Evolutionary conservation across 2,888 invertebrate genomes (phyloP), one percentile per base, ranked within the genome.

Genomic region (Uloborus plumipes): DNA sequence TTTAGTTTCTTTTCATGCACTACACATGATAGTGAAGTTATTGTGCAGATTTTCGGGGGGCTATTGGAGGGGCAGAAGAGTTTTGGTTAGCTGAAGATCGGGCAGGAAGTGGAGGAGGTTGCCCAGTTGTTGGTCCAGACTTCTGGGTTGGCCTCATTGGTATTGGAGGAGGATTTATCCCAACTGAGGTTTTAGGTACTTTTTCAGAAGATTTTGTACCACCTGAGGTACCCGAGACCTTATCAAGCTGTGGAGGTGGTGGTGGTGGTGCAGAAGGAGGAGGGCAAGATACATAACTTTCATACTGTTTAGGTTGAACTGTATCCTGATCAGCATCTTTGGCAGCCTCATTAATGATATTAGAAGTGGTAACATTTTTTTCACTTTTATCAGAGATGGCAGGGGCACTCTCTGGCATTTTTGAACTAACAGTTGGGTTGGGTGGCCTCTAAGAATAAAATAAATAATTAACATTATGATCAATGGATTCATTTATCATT

Each of bases 121-220:
- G 70, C 58, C 69, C 65, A 51, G 16, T 59, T 51, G 16, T 55
- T 13, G 61, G 20, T n/a, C 65, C 31, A 26, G 39, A 47, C 53
- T 16, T 64, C 16, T 67, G 61, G 59, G 65, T 81, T 18, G 76
- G 69, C 47, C 84, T 47, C 18, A 72, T 76, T 11, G 81, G 81
- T 18, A 81, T 73, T 26, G 80, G 84, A 15, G 87, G 55, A 85
- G 87, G 22, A 86, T 85, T 87, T 90, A 90, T 16, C 91, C 89
- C 6, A 92, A 91, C 11, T 92, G 92, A 81, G 92, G 89, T 20
- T 89, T 87, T 0, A 92, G 92, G 47, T 91, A 91, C 71, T 89
- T 90, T 51, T 90, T 89, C 9, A 90, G 87, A 74, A 89, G 88
- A 18, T 89, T 90, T 26, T 64, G 84, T 26, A 81, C 76, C 15